Evolutionary conservation across 1,140 invertebrate species (phyloP), one percentile per base, ranked within the genome.

Genomic region (Helicoverpa zea): DNA sequence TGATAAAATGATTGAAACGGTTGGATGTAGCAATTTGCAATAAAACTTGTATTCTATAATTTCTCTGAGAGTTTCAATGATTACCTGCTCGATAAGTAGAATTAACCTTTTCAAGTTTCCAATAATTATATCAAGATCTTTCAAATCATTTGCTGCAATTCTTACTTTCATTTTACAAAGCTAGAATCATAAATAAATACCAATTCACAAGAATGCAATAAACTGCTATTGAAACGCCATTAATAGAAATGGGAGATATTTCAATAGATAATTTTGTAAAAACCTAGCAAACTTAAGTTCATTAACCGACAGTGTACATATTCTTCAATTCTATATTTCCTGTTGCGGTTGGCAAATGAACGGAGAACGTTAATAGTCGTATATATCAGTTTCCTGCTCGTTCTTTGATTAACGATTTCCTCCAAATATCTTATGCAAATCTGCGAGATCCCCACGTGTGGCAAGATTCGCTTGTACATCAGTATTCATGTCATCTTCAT

Each of bases 401-500:
- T 64, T 14, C 23, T 14, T 79, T 83, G 81, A 80, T 83, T 80
- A 83, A 80, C 74, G 81, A 79, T 73, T 83, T 83, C 81, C 79
- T 81, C 64, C 63, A 77, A 64, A 76, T 49, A 80, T 70, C 72
- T 77, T 84, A 80, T 82, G 81, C 79, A 79, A 82, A 82, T 79
- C 63, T 61, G 11, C 52, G 18, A n/a, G 61, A 35, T 75, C 18
- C 64, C 79, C 77, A 83, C 63, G 66, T 78, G 81, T 83, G 47
- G 76, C 77, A 58, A 85, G 81, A 85, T 83, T 83, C 66, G 43
- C 56, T 49, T 30, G 23, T 77, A 80, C 81, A 88, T 88, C 83
- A 88, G 83, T 88, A 88, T 88, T 85, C 87, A 73, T 76, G 61
- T 73, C 83, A 81, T 63, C 73, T 70, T 79, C 73, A 29, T 75